Conservation (phyloP, 2,888 invertebrate species). For the Drosophila ustulata region DNA sequence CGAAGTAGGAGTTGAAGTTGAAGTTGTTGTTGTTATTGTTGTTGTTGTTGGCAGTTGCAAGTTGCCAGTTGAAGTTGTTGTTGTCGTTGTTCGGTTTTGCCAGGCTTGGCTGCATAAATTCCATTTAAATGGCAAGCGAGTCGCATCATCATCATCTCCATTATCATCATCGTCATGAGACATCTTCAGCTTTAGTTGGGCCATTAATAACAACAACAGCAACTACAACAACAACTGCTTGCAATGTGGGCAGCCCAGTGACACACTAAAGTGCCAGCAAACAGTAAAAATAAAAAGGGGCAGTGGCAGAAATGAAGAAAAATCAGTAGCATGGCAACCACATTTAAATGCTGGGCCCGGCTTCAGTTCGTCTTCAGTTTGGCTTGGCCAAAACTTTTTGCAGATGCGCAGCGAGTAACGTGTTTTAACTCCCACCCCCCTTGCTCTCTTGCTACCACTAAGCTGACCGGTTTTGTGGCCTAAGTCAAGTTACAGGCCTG, state of each 20-base stretch:
- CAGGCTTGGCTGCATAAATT: constrained; percentile 74
- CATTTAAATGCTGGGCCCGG: constrained; percentile 67
- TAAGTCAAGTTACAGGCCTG: constrained; percentile 56
- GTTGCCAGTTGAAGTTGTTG: constrained; percentile 3
- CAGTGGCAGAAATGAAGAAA: constrained; percentile 16
- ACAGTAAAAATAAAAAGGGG: constrained; percentile 19
- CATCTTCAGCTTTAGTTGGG: constrained; percentile 65
- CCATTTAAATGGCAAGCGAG: constrained; percentile 75
- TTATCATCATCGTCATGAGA: constrained; percentile 39
- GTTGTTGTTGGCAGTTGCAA: constrained; percentile 25
- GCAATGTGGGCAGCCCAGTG: constrained; percentile 79
- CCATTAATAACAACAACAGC: constrained; percentile 69
- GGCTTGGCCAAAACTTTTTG: constrained; percentile 54
- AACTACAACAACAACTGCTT: constrained; percentile 40
- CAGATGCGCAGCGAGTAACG: constrained; percentile 61
- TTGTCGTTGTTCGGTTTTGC: constrained; percentile 21
- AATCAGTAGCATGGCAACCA: constrained; percentile 47
- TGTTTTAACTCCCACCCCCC: background rate
- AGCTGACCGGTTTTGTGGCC: constrained; percentile 49
- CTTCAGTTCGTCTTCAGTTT: constrained; percentile 40
- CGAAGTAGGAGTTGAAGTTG: constrained; percentile 18
- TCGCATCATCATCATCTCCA: constrained; percentile 38
- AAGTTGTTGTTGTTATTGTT: constrained; percentile 29
- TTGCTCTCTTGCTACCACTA: background rate
- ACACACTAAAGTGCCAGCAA: constrained; percentile 69